Conservation (phyloP, 1,140 invertebrate species). For the Lepidurus apus region DNA sequence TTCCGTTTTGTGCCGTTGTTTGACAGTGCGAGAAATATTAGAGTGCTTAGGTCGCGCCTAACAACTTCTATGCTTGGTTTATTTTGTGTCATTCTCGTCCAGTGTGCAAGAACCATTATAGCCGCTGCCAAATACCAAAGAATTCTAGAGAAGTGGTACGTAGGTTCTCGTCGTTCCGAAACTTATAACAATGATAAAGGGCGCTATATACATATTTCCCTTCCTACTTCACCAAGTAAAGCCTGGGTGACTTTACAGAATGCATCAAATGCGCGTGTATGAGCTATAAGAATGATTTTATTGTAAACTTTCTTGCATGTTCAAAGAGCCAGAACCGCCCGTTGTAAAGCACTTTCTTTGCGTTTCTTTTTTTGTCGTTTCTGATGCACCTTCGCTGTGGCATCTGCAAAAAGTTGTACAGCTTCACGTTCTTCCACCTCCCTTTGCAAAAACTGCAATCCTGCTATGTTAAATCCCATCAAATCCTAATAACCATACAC, state of each 20-base stretch:
- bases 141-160: too few species aligned
- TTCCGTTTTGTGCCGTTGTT: too few species aligned
- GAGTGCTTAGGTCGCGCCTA: neutral
- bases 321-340: conserved; percentile 53
- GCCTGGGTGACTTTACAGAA: too few species aligned
- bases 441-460: conserved; percentile 66
- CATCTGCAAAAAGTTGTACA: conserved; percentile 75
- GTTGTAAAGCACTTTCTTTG: conserved; percentile 61
- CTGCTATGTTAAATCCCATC: conserved; percentile 81
- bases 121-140: too few species aligned
- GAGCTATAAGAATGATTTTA: neutral
- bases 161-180: too few species aligned
- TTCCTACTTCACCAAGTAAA: too few species aligned
- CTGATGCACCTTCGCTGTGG: conserved; percentile 58
- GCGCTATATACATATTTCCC: too few species aligned
- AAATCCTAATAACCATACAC: conserved; percentile 58
- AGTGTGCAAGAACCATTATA: neutral
- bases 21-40: too few species aligned
- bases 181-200: too few species aligned
- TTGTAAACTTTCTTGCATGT: conserved; percentile 9
- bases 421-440: conserved; percentile 73
- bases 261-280: neutral
- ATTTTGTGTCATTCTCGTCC: conserved; percentile 4
- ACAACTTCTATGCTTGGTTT: conserved; percentile 12
- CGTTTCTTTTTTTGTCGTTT: conserved; percentile 62